Evolutionary conservation across 92 coral and sea anemone genomes (phyloP), one percentile per base, ranked within the genome.

Genomic region (Scolanthus callimorphus): DNA sequence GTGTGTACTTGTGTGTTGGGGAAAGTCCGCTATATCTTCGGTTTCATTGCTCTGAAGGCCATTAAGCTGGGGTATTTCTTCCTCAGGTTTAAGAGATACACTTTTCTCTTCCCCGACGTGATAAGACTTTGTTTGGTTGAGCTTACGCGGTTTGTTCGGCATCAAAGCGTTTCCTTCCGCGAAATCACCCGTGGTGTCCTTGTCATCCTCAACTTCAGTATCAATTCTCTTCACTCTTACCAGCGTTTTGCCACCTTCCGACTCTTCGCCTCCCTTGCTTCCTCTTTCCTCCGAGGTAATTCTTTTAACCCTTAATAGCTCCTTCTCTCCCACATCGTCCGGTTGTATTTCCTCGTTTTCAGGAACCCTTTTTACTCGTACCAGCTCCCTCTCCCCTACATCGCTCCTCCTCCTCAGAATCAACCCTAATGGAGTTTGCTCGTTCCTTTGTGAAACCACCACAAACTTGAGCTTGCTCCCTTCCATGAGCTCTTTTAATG

Each of bases 221-320:
- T 46, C 52, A 46, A 46, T 4, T 46, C 52, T 46, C 52, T 46
- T 46, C 4, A 9, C 52, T 46, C 52, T 9, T 4, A 46, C 52
- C 12, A 46, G 52, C 4, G 8, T 21, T 19, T 21, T 46, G 11
- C 22, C 52, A 46, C 17, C 52, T 9, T 9, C 17, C 4, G 17
- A 6, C 52, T 46, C 52, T 6, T 9, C 17, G 4, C n/a, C n/a
- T n/a, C n/a, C n/a, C n/a, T n/a, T n/a, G n/a, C n/a, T n/a, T n/a
- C 23, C 31, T 4, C 39, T 51, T 1, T 34, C 31, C 12, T 57
- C 67, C 3, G 41, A 31, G 52, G 71, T 80, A 17, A 59, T 74
- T 65, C 88, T 59, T 52, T 85, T 79, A 19, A 81, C 84, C 60
- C 77, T 71, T 12, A 70, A 44, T 11, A 85, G 83, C 17, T 34